Evolutionary conservation across 2,888 invertebrate genomes (phyloP).

Genomic region (Podabrus alpinus): DNA sequence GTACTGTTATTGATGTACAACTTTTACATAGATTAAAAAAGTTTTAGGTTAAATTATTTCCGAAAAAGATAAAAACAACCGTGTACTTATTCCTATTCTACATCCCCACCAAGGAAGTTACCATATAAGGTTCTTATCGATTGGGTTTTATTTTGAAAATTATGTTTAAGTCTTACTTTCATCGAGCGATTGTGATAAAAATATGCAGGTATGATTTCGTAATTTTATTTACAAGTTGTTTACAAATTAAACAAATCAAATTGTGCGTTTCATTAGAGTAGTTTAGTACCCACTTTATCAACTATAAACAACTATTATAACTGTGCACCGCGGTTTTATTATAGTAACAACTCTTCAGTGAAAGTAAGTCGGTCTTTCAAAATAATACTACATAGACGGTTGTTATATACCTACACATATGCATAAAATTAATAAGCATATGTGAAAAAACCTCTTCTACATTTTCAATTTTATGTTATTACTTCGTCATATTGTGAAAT

Average conservation of each 20-base stretch:
- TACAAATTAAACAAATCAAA: conserved; percentile 19
- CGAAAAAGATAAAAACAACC: too few relatives aligned
- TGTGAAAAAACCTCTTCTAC: conserved; percentile 19
- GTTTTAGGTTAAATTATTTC: too few relatives aligned
- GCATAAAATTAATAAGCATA: conserved; percentile 28
- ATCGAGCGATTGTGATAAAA: not conserved
- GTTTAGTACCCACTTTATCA: conserved; percentile 6
- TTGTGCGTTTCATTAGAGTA: conserved; percentile 11
- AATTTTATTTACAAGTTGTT: conserved; percentile 9
- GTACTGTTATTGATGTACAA: not conserved
- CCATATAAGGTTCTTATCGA: too few relatives aligned
- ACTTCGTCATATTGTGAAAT: conserved; percentile 10
- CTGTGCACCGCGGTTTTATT: conserved; percentile 23
- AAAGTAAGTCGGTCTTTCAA: conserved; percentile 47
- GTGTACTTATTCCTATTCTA: too few relatives aligned
- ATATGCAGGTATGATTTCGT: not conserved
- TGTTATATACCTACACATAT: conserved; percentile 32
- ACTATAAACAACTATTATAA: conserved; percentile 17
- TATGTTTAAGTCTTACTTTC: not conserved
- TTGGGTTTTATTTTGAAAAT: not conserved
- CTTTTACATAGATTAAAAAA: too few relatives aligned
- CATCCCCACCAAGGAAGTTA: too few relatives aligned
- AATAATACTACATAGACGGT: conserved; percentile 42
- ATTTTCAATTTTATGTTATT: conserved; percentile 12
- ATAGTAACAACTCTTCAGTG: conserved; percentile 43